Base-by-base conservation (phyloP, 53 echinoderm and acorn worm genomes). In the Echinometra lucunter region DNA sequence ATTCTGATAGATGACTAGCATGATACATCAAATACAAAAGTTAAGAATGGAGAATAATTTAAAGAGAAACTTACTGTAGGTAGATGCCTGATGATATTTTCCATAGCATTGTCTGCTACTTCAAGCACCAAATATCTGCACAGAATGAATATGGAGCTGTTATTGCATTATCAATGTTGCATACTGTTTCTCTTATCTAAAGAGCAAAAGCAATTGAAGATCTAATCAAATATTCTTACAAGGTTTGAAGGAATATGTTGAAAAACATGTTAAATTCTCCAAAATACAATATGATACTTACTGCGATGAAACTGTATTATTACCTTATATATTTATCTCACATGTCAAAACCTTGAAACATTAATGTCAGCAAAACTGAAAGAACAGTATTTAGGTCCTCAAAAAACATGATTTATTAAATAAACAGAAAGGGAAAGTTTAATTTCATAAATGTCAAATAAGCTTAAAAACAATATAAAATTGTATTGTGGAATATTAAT, bases 51-150 rank as follows among this genome's bases (percentile, higher is more conserved):
- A 23, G 63, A 63, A 63, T 63, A 63, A 63, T 69, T 1, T 30
- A 32, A 25, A 45, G 25, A 90, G 19, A 7, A 53, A 23, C 74
- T 92, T 95, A 98, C 98, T 95, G 96, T 96, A 63, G 96, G 96
- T 94, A 98, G 96, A 72, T 97, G 97, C 89, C 96, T 95, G 58
- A 98, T 98, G 66, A 98, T 98, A 85, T 98, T 98, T 89, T 98
- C 97, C 82, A 91, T 96, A 27, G 94, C 87, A 82, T 74, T 97
- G 74, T 98, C 98, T 0, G 96, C 96, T 47, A 98, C 96, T 58
- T 98, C 97, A 45, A 97, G 92, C 3, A 98, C 98, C 57, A 98
- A 82, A 96, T 98, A 98, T 82, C 97, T 97, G 95, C 80, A 72
- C 32, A 80, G 18, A 63, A 91, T 38, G 34, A 66, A 89, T n/a